Evolutionary conservation across 1,140 invertebrate species (phyloP).

Genomic region (Orchesella cincta): DNA sequence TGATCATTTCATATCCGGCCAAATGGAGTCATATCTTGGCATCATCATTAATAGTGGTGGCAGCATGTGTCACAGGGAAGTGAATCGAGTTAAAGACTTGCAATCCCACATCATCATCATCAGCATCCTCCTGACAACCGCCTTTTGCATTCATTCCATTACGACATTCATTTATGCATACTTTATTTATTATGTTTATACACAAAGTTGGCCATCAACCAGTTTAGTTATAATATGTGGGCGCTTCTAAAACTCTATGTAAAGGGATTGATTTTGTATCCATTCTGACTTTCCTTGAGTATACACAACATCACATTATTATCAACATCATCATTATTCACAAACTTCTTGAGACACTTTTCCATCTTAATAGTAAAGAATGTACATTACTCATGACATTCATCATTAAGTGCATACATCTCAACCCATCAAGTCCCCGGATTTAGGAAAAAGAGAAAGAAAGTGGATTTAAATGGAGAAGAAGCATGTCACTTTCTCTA

Average conservation of each 20-base stretch:
- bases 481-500: background rate
- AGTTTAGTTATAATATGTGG: no score
- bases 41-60: conserved; percentile 15
- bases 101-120: conserved; percentile 13
- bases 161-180: background rate
- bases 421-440: background rate
- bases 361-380: no score
- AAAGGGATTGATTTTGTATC: no score
- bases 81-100: conserved; percentile 17
- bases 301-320: no score
- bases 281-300: no score
- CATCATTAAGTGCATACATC: background rate
- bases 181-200: background rate
- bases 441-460: background rate
- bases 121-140: conserved; percentile 5
- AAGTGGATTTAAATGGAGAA: background rate
- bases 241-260: no score
- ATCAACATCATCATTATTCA: background rate
- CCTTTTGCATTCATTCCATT: background rate
- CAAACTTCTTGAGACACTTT: background rate
- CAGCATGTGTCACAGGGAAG: conserved; percentile 9
- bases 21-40: conserved; percentile 16
- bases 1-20: conserved; percentile 21
- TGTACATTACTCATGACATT: background rate
- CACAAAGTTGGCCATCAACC: no score